Evolutionary conservation across 2,113 vertebrate genomes (phyloP).

Genomic region (Cephalopholis sonnerati): DNA sequence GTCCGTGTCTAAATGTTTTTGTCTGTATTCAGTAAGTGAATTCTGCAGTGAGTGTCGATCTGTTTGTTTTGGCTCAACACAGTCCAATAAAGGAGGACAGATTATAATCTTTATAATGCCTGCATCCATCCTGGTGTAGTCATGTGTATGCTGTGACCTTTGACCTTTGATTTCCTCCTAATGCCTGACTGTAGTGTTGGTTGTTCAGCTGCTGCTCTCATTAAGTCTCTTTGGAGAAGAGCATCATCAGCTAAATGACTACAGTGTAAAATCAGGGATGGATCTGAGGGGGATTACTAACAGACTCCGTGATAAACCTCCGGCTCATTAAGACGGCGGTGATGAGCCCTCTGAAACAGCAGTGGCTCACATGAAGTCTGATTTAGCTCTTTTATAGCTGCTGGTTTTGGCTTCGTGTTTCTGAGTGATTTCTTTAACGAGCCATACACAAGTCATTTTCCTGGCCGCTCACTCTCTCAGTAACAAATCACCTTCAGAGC

Average conservation of each 20-base stretch:
- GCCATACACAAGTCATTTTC: conserved; percentile 35
- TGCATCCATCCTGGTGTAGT: background rate
- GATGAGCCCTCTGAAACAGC: conserved; percentile 25
- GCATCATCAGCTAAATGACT: conserved; percentile 39
- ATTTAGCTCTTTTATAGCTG: conserved; percentile 26
- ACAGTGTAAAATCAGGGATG: conserved; percentile 10
- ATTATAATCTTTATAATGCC: background rate
- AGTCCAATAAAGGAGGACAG: too few species aligned
- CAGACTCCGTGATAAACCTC: conserved; percentile 30
- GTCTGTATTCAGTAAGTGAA: too few species aligned
- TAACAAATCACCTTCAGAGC: conserved; percentile 22
- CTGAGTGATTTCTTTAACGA: conserved; percentile 28
- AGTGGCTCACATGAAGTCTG: conserved; percentile 13
- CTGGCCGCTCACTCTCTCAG: background rate
- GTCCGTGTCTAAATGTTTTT: too few species aligned
- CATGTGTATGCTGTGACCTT: conserved; percentile 5
- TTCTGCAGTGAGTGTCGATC: too few species aligned
- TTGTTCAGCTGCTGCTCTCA: conserved; percentile 18
- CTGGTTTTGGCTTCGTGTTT: background rate
- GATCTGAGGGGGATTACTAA: conserved; percentile 35
- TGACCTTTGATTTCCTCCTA: conserved; percentile 24
- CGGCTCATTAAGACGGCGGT: background rate
- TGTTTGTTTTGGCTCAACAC: too few species aligned
- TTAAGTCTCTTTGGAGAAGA: conserved; percentile 44
- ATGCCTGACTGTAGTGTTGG: conserved; percentile 5